Evolutionary conservation across 2,113 vertebrate genomes (phyloP).

Genomic region (Paralichthys olivaceus): DNA sequence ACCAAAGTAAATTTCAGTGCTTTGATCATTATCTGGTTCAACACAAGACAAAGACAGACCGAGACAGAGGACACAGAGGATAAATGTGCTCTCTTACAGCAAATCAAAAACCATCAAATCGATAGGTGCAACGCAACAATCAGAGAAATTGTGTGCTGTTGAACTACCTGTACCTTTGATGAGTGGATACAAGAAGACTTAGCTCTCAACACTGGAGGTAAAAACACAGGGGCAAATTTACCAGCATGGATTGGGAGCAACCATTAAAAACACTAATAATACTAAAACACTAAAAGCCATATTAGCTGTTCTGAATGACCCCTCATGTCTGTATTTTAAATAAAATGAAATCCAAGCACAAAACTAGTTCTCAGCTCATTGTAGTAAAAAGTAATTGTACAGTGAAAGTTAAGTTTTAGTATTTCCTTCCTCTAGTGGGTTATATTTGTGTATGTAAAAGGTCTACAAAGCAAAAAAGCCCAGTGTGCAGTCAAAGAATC

Average conservation of each 20-base stretch:
- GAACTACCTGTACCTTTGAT: no score
- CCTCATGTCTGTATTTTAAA: background rate
- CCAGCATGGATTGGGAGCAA: background rate
- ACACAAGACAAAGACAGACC: no score
- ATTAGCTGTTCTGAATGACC: background rate
- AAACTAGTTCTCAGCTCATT: no score
- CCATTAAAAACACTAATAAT: background rate
- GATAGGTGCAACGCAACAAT: background rate
- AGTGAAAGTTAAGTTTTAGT: background rate
- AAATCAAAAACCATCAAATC: background rate
- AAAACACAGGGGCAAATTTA: background rate
- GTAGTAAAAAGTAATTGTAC: background rate
- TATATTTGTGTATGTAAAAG: no score
- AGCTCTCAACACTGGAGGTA: background rate
- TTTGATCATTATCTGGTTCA: no score
- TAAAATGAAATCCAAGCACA: conserved; percentile 23
- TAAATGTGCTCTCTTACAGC: background rate
- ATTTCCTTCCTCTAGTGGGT: no score
- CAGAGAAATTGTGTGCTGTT: background rate
- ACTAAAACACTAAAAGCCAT: background rate
- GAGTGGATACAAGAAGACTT: background rate
- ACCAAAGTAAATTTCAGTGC: no score
- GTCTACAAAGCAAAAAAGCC: no score
- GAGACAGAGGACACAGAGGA: background rate
- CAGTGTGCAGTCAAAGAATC: no score